phyloP scores from a whole-genome alignment of 2,888 invertebrate genomes.

The Spialia ferax region DNA sequence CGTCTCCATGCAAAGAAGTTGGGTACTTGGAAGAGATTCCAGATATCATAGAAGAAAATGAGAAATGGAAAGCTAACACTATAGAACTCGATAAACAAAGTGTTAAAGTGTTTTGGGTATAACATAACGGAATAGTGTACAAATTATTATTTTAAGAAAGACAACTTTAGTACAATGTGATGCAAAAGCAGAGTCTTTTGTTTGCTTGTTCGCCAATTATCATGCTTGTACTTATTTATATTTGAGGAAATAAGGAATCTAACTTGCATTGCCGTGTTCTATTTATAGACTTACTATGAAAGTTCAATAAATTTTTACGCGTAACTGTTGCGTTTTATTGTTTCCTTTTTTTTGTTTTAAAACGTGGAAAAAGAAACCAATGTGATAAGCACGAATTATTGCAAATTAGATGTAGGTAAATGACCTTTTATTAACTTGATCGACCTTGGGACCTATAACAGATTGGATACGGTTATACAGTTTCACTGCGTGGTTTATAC shows the following conservation, averaged over 20 bases:
- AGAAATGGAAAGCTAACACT: slow-evolving; percentile 70
- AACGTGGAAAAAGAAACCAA: slow-evolving; percentile 18
- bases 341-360: slow-evolving; percentile 3
- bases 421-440: slow-evolving; percentile 37
- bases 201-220: slow-evolving; percentile 20
- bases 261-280: slow-evolving; percentile 40
- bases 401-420: slow-evolving; percentile 9
- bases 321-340: slow-evolving; percentile 23
- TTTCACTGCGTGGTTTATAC: background rate
- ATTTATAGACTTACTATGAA: slow-evolving; percentile 41
- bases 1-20: slow-evolving; percentile 78
- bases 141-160: slow-evolving; percentile 49
- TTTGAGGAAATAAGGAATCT: slow-evolving; percentile 22
- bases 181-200: slow-evolving; percentile 6
- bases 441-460: slow-evolving; percentile 35
- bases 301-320: slow-evolving; percentile 40
- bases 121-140: slow-evolving; percentile 55
- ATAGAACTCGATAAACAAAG: slow-evolving; percentile 72
- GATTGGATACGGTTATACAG: slow-evolving; percentile 6
- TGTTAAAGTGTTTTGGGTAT: slow-evolving; percentile 82
- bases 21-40: slow-evolving; percentile 65
- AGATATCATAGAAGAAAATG: slow-evolving; percentile 60
- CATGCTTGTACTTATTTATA: slow-evolving; percentile 23
- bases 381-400: slow-evolving; percentile 31
- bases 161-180: slow-evolving; percentile 16